These are phyloP conservation scores for Allobates femoralis DNA, from an alignment of 2,797 vertebrate species.

Conservation along the genomic window DNA sequence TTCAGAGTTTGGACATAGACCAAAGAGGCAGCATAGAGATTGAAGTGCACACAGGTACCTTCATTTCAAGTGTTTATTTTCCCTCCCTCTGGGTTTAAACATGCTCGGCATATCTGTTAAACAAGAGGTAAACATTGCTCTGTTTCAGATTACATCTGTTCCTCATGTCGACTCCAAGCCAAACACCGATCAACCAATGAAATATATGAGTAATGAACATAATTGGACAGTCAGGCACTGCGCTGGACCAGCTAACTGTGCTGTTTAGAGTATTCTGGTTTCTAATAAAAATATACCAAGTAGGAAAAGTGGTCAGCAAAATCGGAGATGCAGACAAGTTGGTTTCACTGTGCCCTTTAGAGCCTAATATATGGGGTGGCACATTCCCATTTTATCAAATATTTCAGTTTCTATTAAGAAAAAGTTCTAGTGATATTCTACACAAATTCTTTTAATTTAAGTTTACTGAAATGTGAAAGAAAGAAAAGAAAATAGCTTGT, in stretches of 20 bases:
- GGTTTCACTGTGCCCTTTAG: constrained; percentile 68
- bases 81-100: constrained; percentile 74
- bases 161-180: constrained; percentile 75
- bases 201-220: constrained; percentile 76
- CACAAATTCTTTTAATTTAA: not conserved
- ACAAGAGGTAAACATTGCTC: constrained; percentile 74
- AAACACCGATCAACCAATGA: constrained; percentile 76
- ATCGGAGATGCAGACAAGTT: constrained; percentile 66
- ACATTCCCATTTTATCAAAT: not conserved
- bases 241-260: constrained; percentile 77
- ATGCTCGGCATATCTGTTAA: constrained; percentile 72
- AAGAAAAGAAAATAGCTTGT: not conserved
- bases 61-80: constrained; percentile 72
- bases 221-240: constrained; percentile 77
- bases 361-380: constrained; percentile 25
- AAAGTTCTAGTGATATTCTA: constrained; percentile 1
- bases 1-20: constrained; percentile 62
- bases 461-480: not conserved
- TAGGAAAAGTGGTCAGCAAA: constrained; percentile 88
- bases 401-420: not conserved
- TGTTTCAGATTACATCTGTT: constrained; percentile 76
- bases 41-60: constrained; percentile 67
- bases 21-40: constrained; percentile 32
- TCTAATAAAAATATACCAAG: constrained; percentile 94
- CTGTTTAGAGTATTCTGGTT: constrained; percentile 84